Conservation (phyloP, 2,113 vertebrate genomes). For the Aspiorhynchus laticeps region DNA sequence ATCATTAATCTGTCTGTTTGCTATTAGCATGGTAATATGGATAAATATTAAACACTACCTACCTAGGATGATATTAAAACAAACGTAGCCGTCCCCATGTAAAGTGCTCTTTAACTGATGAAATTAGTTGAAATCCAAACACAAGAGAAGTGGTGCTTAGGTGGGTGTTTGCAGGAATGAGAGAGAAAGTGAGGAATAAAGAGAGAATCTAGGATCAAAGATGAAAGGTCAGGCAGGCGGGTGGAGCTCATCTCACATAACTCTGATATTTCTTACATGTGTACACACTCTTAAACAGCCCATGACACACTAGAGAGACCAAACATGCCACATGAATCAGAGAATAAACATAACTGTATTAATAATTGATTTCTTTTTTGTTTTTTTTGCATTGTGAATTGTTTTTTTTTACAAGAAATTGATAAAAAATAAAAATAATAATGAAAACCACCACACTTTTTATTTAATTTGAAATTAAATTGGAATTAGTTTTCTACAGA, state of each 20-base stretch:
- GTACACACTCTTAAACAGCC: background rate
- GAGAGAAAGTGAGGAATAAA: conserved; percentile 36
- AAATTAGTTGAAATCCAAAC: conserved; percentile 73
- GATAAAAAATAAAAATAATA: background rate
- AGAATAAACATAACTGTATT: background rate
- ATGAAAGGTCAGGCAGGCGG: conserved; percentile 49
- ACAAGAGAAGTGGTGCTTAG: conserved; percentile 28
- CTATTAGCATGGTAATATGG: background rate
- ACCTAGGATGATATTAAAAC: conserved; percentile 35
- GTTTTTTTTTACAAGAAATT: background rate
- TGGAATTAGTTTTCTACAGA: background rate
- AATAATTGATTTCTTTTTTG: background rate
- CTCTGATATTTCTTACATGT: background rate
- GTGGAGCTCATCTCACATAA: background rate
- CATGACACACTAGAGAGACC: background rate
- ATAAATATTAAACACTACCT: conserved; percentile 46
- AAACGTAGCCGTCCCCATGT: background rate
- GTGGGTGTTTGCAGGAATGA: conserved; percentile 46
- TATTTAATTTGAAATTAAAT: background rate
- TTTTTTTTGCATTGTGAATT: background rate
- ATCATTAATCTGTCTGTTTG: background rate
- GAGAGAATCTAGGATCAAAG: conserved; percentile 43
- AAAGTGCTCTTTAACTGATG: conserved; percentile 56
- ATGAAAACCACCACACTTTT: background rate
- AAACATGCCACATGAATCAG: background rate